Percentiles rank a stretch among this genome's conserved stretches.
phyloP scores from a whole-genome alignment of 2,797 vertebrate genomes.

The Chaenodraco wilsoni region DNA sequence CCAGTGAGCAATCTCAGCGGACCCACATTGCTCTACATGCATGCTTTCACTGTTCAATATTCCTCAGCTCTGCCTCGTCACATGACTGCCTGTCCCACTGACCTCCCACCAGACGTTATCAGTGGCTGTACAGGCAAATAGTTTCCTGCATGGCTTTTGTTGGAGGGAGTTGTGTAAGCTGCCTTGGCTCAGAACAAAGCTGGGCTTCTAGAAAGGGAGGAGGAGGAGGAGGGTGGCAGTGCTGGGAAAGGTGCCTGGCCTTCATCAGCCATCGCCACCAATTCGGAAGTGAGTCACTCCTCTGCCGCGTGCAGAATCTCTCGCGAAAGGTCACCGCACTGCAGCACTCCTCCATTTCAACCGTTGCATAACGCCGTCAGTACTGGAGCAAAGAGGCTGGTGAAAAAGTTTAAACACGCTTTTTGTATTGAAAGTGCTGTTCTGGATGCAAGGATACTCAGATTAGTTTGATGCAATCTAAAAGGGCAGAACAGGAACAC shows the following conservation, averaged over 20 bases:
- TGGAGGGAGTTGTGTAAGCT: slow-evolving; percentile 50
- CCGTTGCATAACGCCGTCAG: slow-evolving; percentile 57
- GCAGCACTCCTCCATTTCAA: slow-evolving; percentile 46
- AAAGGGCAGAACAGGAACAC: not conserved
- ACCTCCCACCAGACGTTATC: slow-evolving; percentile 60
- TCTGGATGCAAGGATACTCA: slow-evolving; percentile 27
- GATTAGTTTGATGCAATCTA: not conserved
- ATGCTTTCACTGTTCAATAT: slow-evolving; percentile 40
- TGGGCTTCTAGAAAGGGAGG: slow-evolving; percentile 38
- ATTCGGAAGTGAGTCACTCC: slow-evolving; percentile 77
- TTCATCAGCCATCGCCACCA: slow-evolving; percentile 72
- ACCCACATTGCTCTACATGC: slow-evolving; percentile 27
- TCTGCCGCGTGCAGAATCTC: slow-evolving; percentile 63
- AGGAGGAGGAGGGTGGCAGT: slow-evolving; percentile 55
- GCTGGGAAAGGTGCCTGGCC: slow-evolving; percentile 66
- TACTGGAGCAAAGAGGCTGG: slow-evolving; percentile 11
- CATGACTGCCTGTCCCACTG: slow-evolving; percentile 58
- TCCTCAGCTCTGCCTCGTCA: slow-evolving; percentile 31
- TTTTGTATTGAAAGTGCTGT: slow-evolving; percentile 11
- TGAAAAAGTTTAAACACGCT: slow-evolving; percentile 15
- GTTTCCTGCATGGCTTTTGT: slow-evolving; percentile 43
- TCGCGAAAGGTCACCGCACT: slow-evolving; percentile 55
- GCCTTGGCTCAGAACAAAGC: slow-evolving; percentile 56
- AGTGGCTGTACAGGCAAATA: slow-evolving; percentile 33
- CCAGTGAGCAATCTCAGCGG: slow-evolving; percentile 30